A percentile compares a stretch with the other conserved stretches of the same genome.
These are phyloP conservation scores for Eufriesea mexicana DNA, from an alignment of 1,140 invertebrate species.

Conservation along the genomic window DNA sequence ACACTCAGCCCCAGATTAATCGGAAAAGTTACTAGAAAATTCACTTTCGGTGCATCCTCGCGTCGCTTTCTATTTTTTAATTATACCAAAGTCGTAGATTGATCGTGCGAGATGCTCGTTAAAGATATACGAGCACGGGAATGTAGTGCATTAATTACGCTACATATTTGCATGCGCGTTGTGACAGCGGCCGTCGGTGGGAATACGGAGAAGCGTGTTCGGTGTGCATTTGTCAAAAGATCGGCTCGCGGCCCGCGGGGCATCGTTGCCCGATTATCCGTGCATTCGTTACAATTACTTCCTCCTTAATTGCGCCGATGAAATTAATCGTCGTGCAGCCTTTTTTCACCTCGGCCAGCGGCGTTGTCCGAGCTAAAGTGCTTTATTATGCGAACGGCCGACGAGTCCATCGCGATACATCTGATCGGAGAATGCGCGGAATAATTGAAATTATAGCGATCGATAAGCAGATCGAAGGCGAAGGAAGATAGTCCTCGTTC, in stretches of 20 bases:
- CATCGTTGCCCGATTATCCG: constrained; percentile 42
- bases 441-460: constrained; percentile 34
- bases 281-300: constrained; percentile 60
- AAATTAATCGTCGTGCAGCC: constrained; percentile 56
- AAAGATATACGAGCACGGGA: constrained; percentile 5
- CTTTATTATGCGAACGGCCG: constrained; percentile 10
- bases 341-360: constrained; percentile 27
- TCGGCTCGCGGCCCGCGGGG: not conserved
- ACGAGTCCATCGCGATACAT: not conserved
- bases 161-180: constrained; percentile 20
- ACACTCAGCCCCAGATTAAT: no score
- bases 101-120: constrained; percentile 29
- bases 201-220: constrained; percentile 45
- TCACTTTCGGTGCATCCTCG: no score
- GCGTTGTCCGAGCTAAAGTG: not conserved
- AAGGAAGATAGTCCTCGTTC: no score
- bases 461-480: not conserved
- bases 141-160: constrained; percentile 54
- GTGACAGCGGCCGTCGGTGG: constrained; percentile 41
- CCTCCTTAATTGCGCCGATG: constrained; percentile 60
- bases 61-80: not conserved
- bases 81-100: constrained; percentile 6
- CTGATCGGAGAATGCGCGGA: not conserved
- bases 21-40: no score
- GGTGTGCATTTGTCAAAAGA: constrained; percentile 50